A percentile compares a stretch with the other conserved stretches of the same genome.
Conservation (phyloP, 1,140 invertebrate species). For the Drosophila subobscura region DNA sequence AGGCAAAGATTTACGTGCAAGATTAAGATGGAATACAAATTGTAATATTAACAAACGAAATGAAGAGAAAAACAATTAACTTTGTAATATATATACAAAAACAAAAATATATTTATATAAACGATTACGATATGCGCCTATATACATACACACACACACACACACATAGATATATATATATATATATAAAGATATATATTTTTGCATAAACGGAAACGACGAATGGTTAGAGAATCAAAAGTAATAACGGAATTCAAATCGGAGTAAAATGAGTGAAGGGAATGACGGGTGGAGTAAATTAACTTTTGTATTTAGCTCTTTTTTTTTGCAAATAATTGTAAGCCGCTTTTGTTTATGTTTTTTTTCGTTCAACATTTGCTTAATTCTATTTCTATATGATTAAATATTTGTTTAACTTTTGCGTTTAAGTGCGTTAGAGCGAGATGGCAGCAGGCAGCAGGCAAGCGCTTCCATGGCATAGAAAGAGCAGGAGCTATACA, state of each 20-base stretch:
- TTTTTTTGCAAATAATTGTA: slow-evolving; percentile 51
- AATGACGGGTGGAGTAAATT: not conserved
- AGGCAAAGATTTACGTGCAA: slow-evolving; percentile 22
- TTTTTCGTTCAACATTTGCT: slow-evolving; percentile 26
- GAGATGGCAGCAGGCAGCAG: slow-evolving; percentile 34
- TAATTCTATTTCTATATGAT: slow-evolving; percentile 49
- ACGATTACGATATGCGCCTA: slow-evolving; percentile 42
- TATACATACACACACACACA: slow-evolving; percentile 32
- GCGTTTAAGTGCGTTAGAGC: slow-evolving; percentile 45
- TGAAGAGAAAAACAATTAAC: slow-evolving; percentile 44
- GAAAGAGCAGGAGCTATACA: slow-evolving; percentile 28
- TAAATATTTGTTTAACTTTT: slow-evolving; percentile 39
- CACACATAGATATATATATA: slow-evolving; percentile 32
- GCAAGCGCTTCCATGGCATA: slow-evolving; percentile 17
- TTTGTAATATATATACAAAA: slow-evolving; percentile 47
- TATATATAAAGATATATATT: slow-evolving; percentile 41
- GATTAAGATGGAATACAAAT: slow-evolving; percentile 27
- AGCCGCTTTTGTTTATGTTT: slow-evolving; percentile 61
- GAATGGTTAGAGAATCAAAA: slow-evolving; percentile 15
- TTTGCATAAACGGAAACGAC: slow-evolving; percentile 24
- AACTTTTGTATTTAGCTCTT: slow-evolving; percentile 37
- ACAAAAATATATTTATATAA: slow-evolving; percentile 39
- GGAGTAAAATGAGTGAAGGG: no score
- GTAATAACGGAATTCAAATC: slow-evolving; percentile 11
- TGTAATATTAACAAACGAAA: slow-evolving; percentile 40